Conservation (phyloP, 2,888 invertebrate species). For the Gymnosoma rotundatum region DNA sequence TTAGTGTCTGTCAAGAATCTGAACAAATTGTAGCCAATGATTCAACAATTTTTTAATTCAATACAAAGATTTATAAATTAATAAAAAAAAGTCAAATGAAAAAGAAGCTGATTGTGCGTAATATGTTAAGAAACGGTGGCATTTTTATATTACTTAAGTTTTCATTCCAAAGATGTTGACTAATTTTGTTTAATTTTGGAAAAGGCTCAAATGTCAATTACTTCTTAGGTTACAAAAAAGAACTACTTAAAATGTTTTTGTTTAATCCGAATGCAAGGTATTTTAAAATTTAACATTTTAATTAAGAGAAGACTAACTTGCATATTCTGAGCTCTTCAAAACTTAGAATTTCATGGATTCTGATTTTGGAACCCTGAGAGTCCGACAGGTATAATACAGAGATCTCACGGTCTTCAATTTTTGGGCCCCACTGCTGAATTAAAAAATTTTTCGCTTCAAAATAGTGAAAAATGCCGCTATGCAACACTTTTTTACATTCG, state of each 20-base stretch:
- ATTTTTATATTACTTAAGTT: constrained; percentile 37
- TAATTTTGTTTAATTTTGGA: constrained; percentile 16
- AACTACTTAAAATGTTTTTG: neutral
- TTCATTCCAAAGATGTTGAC: constrained; percentile 24
- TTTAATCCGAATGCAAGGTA: no score
- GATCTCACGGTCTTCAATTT: no score
- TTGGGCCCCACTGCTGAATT: no score
- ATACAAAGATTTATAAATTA: neutral
- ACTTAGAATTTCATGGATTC: no score
- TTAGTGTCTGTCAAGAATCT: constrained; percentile 28
- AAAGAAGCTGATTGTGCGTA: constrained; percentile 8
- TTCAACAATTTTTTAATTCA: constrained; percentile 58
- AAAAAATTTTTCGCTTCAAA: no score
- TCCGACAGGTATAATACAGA: no score
- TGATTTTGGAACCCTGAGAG: no score
- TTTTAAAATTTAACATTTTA: neutral
- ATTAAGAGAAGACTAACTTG: no score
- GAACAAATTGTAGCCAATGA: constrained; percentile 65
- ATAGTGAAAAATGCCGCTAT: no score
- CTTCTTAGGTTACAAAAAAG: neutral
- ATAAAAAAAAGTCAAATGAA: neutral
- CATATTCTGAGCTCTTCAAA: no score
- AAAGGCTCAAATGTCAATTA: constrained; percentile 9
- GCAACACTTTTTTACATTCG: no score
- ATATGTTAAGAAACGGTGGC: constrained; percentile 46